Conservation (phyloP, 1,140 invertebrate genomes). For the Diabrotica undecimpunctata region DNA sequence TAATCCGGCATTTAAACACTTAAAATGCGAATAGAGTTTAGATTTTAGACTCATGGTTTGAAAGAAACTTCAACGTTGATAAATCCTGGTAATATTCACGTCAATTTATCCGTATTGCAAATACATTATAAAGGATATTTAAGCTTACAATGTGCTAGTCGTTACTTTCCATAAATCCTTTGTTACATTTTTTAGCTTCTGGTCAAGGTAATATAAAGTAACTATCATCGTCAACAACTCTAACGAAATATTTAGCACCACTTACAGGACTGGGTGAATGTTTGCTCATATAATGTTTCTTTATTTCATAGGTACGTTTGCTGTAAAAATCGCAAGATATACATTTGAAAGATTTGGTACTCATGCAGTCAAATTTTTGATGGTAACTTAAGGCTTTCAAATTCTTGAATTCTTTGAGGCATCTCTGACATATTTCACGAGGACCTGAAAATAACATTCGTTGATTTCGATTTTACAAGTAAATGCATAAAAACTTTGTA, state of each 20-base stretch:
- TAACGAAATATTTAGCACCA: neutral
- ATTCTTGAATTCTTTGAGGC: constrained; percentile 14
- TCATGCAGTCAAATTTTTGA: constrained; percentile 51
- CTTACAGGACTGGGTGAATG: neutral
- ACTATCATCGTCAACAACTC: neutral
- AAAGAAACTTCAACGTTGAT: no score
- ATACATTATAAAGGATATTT: no score
- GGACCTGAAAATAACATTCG: neutral
- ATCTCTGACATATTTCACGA: constrained; percentile 9
- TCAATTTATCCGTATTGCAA: no score
- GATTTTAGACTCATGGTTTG: no score
- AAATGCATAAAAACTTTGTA: neutral
- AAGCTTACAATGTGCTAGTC: no score
- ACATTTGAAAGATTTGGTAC: constrained; percentile 50
- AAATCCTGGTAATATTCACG: no score
- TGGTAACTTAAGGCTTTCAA: constrained; percentile 49
- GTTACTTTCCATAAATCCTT: no score
- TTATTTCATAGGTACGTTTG: constrained; percentile 16
- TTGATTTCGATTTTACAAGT: neutral
- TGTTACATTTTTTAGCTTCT: no score
- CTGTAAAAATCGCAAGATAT: constrained; percentile 44
- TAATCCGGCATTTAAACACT: no score
- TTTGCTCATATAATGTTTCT: neutral
- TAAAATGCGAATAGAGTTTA: no score
- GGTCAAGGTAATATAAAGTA: no score